Evolutionary conservation across 2,113 vertebrate genomes (phyloP), one percentile per base, ranked within the genome.

Genomic region (Osmerus mordax): DNA sequence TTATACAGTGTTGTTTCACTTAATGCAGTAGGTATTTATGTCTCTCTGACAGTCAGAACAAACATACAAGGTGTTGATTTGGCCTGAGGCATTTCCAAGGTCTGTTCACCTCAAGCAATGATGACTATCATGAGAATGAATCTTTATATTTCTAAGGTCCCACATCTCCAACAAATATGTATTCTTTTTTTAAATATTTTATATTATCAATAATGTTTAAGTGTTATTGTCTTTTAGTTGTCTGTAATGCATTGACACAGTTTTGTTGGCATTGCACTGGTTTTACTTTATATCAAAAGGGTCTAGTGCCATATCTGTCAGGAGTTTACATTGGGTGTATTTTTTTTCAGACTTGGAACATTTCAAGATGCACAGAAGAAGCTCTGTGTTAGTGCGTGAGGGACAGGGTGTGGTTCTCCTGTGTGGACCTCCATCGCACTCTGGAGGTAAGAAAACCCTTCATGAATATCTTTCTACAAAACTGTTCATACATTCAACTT

Each of bases 341-440:
- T 78, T 76, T 18, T 85, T 84, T 91, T 82, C 90, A 99, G 97
- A 98, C 86, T 91, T 99, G 5, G 97, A 98, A 83, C 96, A 94
- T 88, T 99, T 99, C 90, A 96, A 95, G 88, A 94, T 94, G 11
- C 92, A 95, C 69, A 93, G 88, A 2, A 92, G 97, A 86, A 97
- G 92, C 88, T 95, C 94, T 0, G 97, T 99, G 15, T 98, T 93
- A 0, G 97, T 98, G 1, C 95, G 97, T 2, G 96, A 95, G 77
- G 97, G 97, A 75, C 97, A 99, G 83, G 97, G 97, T 56, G 96
- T 99, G 91, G 97, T 98, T 36, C 91, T 99, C 67, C 91, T 98
- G 6, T 99, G 97, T 0, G 96, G 97, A 14, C 96, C 97, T 0
- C 97, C 97, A 0, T 90, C 96, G 0, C 96, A 98, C 77, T 94